Percentiles rank a stretch among this genome's conserved stretches.
These are phyloP conservation scores for Cololabis saira DNA, from an alignment of 2,113 vertebrate genomes.

Conservation along the genomic window DNA sequence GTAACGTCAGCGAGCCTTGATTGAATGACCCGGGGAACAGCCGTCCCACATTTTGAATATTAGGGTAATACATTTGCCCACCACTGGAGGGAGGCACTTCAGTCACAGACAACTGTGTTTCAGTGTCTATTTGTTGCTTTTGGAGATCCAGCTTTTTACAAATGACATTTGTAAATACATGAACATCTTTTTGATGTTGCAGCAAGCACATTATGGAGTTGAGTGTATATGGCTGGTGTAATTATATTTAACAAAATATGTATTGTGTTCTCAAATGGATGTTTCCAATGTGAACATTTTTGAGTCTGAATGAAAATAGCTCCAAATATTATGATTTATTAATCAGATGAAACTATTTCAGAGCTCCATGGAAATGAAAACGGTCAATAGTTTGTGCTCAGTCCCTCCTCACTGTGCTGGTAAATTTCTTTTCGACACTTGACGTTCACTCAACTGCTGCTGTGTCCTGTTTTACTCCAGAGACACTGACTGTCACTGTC, in stretches of 20 bases:
- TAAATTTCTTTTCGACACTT: conserved; percentile 45
- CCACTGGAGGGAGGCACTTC: conserved; percentile 3
- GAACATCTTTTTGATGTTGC: background rate
- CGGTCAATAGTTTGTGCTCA: conserved; percentile 41
- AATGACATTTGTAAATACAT: background rate
- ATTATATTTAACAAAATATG: background rate
- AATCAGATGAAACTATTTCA: conserved; percentile 47
- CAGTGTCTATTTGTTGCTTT: background rate
- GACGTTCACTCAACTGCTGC: conserved; percentile 10
- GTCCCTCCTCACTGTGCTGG: conserved; percentile 21
- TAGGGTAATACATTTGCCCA: background rate
- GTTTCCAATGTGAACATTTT: conserved; percentile 27
- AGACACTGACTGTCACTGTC: conserved; percentile 12
- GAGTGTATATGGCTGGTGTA: background rate
- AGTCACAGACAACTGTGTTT: background rate
- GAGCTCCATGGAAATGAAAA: conserved; percentile 40
- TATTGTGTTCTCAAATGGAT: conserved; percentile 19
- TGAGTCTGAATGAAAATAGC: conserved; percentile 40
- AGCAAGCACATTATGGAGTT: too few species aligned
- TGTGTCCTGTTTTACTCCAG: conserved; percentile 22
- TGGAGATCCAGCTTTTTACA: background rate
- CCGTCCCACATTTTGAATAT: background rate
- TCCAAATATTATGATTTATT: conserved; percentile 64
- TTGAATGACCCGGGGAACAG: too few species aligned
- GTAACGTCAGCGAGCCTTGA: too few species aligned